phyloP scores from a whole-genome alignment of 1,140 invertebrate species.

The Limonius californicus region DNA sequence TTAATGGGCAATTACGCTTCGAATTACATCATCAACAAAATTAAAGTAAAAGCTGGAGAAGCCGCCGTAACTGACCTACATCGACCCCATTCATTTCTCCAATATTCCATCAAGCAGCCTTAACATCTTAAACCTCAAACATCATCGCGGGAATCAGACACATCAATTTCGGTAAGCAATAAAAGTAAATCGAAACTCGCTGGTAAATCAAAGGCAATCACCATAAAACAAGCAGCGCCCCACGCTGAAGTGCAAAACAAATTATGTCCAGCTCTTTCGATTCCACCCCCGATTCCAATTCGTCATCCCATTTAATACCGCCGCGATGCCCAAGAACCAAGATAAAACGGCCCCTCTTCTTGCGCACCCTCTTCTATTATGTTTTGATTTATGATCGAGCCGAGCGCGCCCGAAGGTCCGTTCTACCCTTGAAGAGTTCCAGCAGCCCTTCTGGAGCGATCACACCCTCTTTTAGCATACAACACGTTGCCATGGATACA shows the following conservation, averaged over 20 bases:
- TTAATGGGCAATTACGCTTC: too few relatives aligned
- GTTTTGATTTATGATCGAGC: neutral
- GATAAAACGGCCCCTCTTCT: neutral
- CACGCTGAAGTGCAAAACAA: slow-evolving; percentile 2
- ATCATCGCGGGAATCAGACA: neutral
- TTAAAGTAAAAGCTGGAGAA: too few relatives aligned
- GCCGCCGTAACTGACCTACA: too few relatives aligned
- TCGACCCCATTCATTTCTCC: too few relatives aligned
- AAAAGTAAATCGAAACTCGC: neutral
- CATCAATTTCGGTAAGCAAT: neutral
- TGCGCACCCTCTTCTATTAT: slow-evolving; percentile 7
- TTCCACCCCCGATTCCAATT: slow-evolving; percentile 5
- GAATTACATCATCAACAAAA: too few relatives aligned
- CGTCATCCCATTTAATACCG: slow-evolving; percentile 10
- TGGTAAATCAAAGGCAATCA: too few relatives aligned
- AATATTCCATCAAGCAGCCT: too few relatives aligned
- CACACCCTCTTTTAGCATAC: slow-evolving; percentile 9
- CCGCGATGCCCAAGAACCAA: neutral
- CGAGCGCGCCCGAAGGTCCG: neutral
- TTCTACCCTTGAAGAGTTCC: neutral
- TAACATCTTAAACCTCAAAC: neutral
- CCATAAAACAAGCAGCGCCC: neutral
- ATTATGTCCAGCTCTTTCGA: slow-evolving; percentile 4
- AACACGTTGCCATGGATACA: slow-evolving; percentile 2
- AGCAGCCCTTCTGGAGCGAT: neutral